A percentile compares a stretch with the other conserved stretches of the same genome.
Conservation (phyloP, 2,113 vertebrate genomes). For the human (Homo sapiens) region GRCh38 chr13:81428501-81429000, state of each 20-base stretch:
- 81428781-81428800: background rate
- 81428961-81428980: background rate
- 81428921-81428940: background rate
- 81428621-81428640: background rate
- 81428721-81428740: background rate
- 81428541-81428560: background rate
- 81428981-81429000: background rate
- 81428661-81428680: background rate
- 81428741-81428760: background rate
- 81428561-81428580: background rate
- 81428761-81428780: background rate
- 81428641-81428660: background rate
- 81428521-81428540: background rate
- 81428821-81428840: background rate
- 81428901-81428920: background rate
- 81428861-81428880: too few species aligned
- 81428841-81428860: background rate
- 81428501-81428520: background rate
- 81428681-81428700: background rate
- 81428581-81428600: background rate
- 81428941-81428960: background rate
- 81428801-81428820: background rate
- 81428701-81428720: background rate
- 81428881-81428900: background rate
- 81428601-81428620: background rate